phyloP scores from a whole-genome alignment of 1,140 invertebrate genomes.

The Anthonomus grandis region DNA sequence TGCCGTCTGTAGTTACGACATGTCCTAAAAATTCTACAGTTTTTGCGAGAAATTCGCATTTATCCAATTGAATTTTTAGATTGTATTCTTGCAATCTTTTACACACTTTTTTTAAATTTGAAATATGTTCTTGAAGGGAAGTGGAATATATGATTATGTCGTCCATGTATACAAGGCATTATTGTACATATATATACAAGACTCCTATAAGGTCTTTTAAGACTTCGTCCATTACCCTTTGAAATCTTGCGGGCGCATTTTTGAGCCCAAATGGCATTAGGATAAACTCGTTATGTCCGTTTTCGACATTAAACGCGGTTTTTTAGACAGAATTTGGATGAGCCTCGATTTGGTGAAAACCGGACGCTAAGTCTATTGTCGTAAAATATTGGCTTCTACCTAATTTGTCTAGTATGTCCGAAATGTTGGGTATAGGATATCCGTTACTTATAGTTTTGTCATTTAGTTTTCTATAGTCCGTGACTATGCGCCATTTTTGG shows the following conservation, averaged over 20 bases:
- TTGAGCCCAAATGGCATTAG: constrained; percentile 18
- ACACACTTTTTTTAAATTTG: constrained; percentile 16
- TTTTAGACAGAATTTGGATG: constrained; percentile 22
- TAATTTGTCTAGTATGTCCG: constrained; percentile 47
- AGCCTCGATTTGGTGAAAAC: constrained; percentile 49
- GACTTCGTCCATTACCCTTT: constrained; percentile 12
- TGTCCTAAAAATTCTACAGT: constrained; percentile 34
- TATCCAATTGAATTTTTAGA: constrained; percentile 25
- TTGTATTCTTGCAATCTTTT: constrained; percentile 6
- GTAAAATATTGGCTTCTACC: constrained; percentile 44
- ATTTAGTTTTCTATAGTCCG: constrained; percentile 48
- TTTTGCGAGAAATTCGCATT: constrained; percentile 32
- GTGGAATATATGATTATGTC: constrained; percentile 38
- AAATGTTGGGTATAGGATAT: constrained; percentile 54
- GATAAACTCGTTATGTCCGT: constrained; percentile 15
- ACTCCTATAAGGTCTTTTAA: constrained; percentile 30
- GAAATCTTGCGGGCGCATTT: constrained; percentile 16
- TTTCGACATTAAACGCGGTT: constrained; percentile 11
- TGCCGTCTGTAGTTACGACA: constrained; percentile 19
- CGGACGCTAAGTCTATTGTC: constrained; percentile 48
- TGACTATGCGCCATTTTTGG: constrained; percentile 23
- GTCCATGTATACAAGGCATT: constrained; percentile 44
- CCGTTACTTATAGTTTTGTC: constrained; percentile 46
- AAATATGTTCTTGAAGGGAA: constrained; percentile 19
- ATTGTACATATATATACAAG: too few species aligned